These are phyloP conservation scores for Crocuta crocuta DNA, from an alignment of 2,113 vertebrate species.

Conservation along the genomic window DNA sequence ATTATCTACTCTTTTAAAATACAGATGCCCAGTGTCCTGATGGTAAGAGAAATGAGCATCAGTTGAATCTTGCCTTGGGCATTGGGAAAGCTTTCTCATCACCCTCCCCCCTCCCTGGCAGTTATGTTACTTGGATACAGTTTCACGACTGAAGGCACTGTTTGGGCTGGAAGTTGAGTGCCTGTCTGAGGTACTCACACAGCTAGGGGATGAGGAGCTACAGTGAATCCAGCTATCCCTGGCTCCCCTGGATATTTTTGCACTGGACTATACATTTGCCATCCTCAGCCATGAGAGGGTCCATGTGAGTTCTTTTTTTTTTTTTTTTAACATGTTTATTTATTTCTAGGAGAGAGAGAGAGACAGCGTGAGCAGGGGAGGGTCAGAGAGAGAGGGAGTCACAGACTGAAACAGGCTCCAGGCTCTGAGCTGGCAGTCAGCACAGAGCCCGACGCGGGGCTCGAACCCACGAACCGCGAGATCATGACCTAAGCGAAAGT, in stretches of 20 bases:
- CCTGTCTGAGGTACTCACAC: not conserved
- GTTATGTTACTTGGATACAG: not conserved
- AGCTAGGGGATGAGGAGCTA: not conserved
- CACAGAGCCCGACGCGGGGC: too few species aligned
- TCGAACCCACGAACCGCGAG: too few species aligned
- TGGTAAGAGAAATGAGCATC: not conserved
- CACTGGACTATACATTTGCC: too few species aligned
- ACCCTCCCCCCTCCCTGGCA: too few species aligned
- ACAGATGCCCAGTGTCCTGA: not conserved
- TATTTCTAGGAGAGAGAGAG: too few species aligned
- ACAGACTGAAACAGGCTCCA: too few species aligned
- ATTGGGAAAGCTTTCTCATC: not conserved
- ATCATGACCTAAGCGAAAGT: too few species aligned
- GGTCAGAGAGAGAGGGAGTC: too few species aligned
- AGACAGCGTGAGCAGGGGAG: too few species aligned
- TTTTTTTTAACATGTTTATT: too few species aligned
- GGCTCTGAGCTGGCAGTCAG: too few species aligned
- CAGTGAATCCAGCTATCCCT: not conserved
- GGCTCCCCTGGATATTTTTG: not conserved
- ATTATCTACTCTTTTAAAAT: not conserved
- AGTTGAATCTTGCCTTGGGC: not conserved
- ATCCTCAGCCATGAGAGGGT: not conserved
- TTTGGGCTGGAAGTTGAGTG: not conserved
- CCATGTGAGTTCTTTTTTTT: not conserved
- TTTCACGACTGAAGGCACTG: not conserved